A percentile compares a stretch with the other conserved stretches of the same genome.
phyloP scores from a whole-genome alignment of 1,140 invertebrate species.

The Heliconius nattereri region DNA sequence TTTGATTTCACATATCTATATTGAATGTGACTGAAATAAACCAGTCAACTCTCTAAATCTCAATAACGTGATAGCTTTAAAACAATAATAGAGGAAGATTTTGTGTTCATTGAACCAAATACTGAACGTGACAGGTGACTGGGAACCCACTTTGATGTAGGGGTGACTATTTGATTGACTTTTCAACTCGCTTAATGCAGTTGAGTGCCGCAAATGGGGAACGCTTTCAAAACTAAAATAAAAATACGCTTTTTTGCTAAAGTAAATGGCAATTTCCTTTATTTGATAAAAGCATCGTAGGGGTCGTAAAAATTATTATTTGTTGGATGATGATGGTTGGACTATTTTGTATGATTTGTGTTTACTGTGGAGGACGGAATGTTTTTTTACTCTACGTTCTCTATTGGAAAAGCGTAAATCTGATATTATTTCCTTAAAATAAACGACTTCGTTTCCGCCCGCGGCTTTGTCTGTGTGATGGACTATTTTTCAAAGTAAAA shows the following conservation, averaged over 20 bases:
- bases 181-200: constrained; percentile 6
- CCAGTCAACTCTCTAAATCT: neutral
- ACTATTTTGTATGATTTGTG: no score
- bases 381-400: no score
- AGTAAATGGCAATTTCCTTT: constrained; percentile 7
- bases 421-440: no score
- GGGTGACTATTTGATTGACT: constrained; percentile 15
- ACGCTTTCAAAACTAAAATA: constrained; percentile 2
- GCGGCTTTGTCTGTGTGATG: no score
- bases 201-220: constrained; percentile 10
- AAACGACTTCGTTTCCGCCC: no score
- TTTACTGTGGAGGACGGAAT: no score
- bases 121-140: constrained; percentile 7
- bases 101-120: neutral
- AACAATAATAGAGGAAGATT: constrained; percentile 13
- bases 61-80: neutral
- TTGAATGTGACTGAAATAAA: neutral
- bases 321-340: no score
- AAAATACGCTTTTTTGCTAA: constrained; percentile 6
- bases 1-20: no score
- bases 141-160: constrained; percentile 5
- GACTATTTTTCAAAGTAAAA: no score
- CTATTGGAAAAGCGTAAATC: no score
- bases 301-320: neutral
- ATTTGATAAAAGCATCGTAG: neutral